These are phyloP conservation scores for Spea bombifrons DNA, from an alignment of 2,113 vertebrate species.

Conservation along the genomic window DNA sequence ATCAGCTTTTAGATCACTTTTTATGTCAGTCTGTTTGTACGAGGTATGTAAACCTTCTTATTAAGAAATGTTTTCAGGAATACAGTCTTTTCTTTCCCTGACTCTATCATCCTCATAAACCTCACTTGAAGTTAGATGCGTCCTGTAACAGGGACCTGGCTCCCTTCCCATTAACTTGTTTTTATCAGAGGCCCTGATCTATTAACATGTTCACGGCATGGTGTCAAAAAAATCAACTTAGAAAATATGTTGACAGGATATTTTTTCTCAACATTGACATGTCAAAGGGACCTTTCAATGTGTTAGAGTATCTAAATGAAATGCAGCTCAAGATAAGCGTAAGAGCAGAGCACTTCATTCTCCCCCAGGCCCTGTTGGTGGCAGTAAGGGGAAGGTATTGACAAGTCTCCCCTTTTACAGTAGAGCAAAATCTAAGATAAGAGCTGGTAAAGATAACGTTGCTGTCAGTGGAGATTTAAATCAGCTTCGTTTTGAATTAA, in stretches of 20 bases:
- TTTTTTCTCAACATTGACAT: conserved; percentile 47
- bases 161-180: conserved; percentile 24
- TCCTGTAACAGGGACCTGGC: conserved; percentile 27
- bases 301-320: conserved; percentile 45
- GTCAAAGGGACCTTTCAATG: conserved; percentile 48
- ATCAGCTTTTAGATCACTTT: no score
- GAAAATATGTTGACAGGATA: conserved; percentile 48
- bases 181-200: conserved; percentile 42
- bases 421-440: conserved; percentile 43
- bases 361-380: conserved; percentile 48
- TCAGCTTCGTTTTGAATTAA: conserved; percentile 30
- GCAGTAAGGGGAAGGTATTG: conserved; percentile 39
- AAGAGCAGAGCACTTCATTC: conserved; percentile 31
- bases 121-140: neutral
- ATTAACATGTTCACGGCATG: conserved; percentile 43
- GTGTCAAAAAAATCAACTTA: conserved; percentile 46
- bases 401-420: conserved; percentile 38
- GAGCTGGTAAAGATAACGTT: conserved; percentile 43
- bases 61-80: no score
- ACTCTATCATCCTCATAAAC: neutral
- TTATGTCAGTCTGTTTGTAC: no score
- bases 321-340: conserved; percentile 37
- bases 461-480: conserved; percentile 43
- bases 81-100: no score
- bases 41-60: no score